Base-by-base conservation (phyloP, 2,888 invertebrate genomes). In the Diarsia mendica region DNA sequence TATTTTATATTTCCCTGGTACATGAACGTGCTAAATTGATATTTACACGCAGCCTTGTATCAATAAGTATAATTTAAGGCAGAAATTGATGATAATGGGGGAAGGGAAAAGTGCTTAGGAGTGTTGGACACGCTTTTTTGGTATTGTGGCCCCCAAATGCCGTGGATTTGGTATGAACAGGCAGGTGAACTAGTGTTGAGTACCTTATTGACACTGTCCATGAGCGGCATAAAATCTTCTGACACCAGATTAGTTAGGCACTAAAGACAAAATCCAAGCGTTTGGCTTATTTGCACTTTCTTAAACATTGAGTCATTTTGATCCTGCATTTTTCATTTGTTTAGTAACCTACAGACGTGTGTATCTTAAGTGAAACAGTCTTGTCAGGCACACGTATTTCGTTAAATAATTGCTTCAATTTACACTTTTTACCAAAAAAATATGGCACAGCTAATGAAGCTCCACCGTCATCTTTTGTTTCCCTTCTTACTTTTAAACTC, bases 1-100 rank as follows among this genome's bases (percentile, higher is more conserved):
- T 92, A 91, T 91, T 92, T 92, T 91, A 91, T 91, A 90, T 89
- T 91, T 89, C 86, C 87, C 83, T 85, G 80, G 86, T 86, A 89
- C 88, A 87, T 86, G 83, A 89, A 89, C 89, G 89, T 85, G 89
- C 90, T 88, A 90, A 92, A 93, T 91, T 93, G 91, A 91, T 92
- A 92, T 92, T 93, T 91, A 92, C 90, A 88, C 84, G 83, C 82
- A 82, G 85, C 84, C 87, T 72, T 86, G 84, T 88, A 87, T 87
- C 89, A 88, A 89, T 90, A 87, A 89, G 88, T 85, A 85, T 87
- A 85, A 88, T 89, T 89, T 88, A 82, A 87, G 87, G 77, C 81
- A 75, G 80, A 84, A 89, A 89, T 88, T 85, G 83, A 73, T 85
- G 86, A 85, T 85, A 84, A 77, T 73, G 64, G 61, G 70, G 46